These are phyloP conservation scores for Acipenser transmontanus DNA, from an alignment of 2,797 vertebrate genomes.

Conservation along the genomic window DNA sequence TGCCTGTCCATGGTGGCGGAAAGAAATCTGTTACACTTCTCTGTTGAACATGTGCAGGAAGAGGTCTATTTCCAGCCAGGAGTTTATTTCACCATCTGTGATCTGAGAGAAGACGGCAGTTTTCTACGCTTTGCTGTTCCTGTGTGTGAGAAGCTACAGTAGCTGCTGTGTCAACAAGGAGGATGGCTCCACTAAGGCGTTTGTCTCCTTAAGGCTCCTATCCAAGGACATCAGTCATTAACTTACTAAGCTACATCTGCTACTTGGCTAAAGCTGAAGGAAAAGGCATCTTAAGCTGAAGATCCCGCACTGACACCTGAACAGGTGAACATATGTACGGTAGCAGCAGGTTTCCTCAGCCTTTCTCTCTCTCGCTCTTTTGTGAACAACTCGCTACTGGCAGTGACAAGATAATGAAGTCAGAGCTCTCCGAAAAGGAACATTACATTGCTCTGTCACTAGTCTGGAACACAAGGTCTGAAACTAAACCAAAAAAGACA, in stretches of 20 bases:
- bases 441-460: conserved; percentile 33
- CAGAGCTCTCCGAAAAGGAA: conserved; percentile 32
- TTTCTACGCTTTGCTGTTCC: background rate
- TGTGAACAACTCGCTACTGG: conserved; percentile 37
- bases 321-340: conserved; percentile 12
- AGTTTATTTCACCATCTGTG: conserved; percentile 23
- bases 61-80: conserved; percentile 22
- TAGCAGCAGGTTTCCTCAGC: background rate
- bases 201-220: conserved; percentile 49
- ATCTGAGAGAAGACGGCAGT: conserved; percentile 19
- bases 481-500: background rate
- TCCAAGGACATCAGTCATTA: conserved; percentile 66
- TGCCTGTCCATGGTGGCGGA: conserved; percentile 14
- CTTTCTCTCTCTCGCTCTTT: conserved; percentile 5
- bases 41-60: conserved; percentile 6
- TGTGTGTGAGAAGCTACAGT: conserved; percentile 14
- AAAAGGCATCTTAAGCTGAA: conserved; percentile 42
- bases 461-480: conserved; percentile 22
- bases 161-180: conserved; percentile 31
- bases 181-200: conserved; percentile 33
- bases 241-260: conserved; percentile 69
- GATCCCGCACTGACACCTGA: conserved; percentile 33
- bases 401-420: conserved; percentile 51
- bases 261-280: conserved; percentile 52
- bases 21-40: background rate